Conservation (phyloP, 2,797 vertebrate species). For the Falco cherrug region DNA sequence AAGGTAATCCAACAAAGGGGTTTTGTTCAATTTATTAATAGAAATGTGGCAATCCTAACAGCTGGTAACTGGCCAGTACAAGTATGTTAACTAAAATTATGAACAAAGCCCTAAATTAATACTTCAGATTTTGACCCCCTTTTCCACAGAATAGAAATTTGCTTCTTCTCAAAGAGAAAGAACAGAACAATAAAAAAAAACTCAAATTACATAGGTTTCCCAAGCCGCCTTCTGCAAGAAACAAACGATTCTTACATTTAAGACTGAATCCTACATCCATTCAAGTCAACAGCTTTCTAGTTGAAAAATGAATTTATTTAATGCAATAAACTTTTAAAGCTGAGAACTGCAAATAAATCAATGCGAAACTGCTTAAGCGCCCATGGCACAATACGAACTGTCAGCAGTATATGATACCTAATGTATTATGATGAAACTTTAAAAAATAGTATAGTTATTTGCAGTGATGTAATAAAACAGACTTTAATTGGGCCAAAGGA, state of each 20-base stretch:
- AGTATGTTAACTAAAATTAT: neutral
- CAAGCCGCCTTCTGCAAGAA: neutral
- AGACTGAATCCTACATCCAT: neutral
- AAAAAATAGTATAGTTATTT: neutral
- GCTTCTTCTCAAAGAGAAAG: neutral
- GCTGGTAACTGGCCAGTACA: neutral
- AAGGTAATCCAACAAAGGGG: neutral
- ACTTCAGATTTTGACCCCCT: neutral
- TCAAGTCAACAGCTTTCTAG: neutral
- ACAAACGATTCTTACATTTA: neutral
- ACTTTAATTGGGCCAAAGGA: neutral
- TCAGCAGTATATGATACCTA: neutral
- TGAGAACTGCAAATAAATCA: neutral
- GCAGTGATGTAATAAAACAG: neutral
- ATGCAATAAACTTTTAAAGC: neutral
- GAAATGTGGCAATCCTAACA: neutral
- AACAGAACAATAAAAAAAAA: neutral
- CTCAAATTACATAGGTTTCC: neutral
- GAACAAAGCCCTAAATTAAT: neutral
- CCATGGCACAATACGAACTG: neutral
- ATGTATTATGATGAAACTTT: neutral
- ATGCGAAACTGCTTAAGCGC: neutral
- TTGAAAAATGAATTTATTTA: neutral
- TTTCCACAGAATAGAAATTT: slow-evolving; percentile 1
- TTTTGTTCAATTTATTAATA: slow-evolving; percentile 13